These are phyloP conservation scores for Colletes collaris DNA, from an alignment of 2,888 invertebrate genomes.

Conservation along the genomic window DNA sequence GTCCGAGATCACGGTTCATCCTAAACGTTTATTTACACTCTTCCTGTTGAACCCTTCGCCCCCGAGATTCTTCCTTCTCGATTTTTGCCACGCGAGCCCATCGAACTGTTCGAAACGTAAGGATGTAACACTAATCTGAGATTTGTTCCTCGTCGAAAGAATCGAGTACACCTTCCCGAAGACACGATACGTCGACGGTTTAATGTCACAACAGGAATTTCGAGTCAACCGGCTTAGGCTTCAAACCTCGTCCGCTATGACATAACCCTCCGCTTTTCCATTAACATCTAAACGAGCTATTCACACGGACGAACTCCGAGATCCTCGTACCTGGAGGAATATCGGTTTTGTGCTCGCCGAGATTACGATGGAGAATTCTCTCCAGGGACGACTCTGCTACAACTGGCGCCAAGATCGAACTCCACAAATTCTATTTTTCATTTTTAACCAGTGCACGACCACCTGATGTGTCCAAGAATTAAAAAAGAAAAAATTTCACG, in stretches of 20 bases:
- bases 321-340: slow-evolving; percentile 38
- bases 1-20: neutral
- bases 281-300: slow-evolving; percentile 65
- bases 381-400: slow-evolving; percentile 29
- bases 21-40: no score
- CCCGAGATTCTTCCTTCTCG: no score
- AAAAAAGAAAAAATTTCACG: no score
- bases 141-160: no score
- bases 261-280: slow-evolving; percentile 58
- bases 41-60: no score
- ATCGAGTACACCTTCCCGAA: neutral
- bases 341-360: slow-evolving; percentile 34
- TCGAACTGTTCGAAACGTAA: no score
- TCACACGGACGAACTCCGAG: slow-evolving; percentile 41
- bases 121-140: no score
- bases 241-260: slow-evolving; percentile 48
- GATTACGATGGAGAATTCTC: slow-evolving; percentile 51
- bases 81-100: no score
- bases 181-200: slow-evolving; percentile 50
- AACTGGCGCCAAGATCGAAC: neutral
- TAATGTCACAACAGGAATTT: slow-evolving; percentile 59
- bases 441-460: no score
- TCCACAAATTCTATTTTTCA: no score
- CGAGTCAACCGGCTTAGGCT: slow-evolving; percentile 43
- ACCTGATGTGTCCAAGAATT: no score